Evolutionary conservation across 92 coral and sea anemone species (phyloP).

Genomic region (Umimayanthus kanabou): DNA sequence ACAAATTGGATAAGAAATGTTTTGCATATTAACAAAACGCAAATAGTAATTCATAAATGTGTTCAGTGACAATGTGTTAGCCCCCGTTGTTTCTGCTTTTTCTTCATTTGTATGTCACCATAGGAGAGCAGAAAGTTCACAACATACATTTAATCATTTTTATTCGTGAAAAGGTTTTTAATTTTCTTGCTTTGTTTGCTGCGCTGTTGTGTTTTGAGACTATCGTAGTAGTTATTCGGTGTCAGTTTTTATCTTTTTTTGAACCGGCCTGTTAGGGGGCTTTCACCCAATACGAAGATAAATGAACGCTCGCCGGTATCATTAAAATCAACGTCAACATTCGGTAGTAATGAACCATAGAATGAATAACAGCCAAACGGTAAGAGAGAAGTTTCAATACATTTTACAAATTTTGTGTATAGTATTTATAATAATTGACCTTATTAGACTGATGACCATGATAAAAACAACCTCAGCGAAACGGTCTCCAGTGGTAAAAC

Average conservation of each 20-base stretch:
- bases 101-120: neutral
- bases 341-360: neutral
- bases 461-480: neutral
- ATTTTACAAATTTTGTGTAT: neutral
- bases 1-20: neutral
- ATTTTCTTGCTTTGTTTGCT: constrained; percentile 6
- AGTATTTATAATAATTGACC: neutral
- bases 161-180: neutral
- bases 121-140: neutral
- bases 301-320: neutral
- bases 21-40: neutral
- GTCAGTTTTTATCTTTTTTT: neutral
- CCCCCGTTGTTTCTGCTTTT: neutral
- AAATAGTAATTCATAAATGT: neutral
- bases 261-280: neutral
- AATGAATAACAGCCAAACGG: neutral
- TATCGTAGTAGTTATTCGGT: neutral
- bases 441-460: neutral
- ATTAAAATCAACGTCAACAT: neutral
- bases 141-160: neutral
- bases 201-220: constrained; percentile 8
- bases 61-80: neutral
- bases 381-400: neutral
- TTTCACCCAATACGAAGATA: too few species aligned
- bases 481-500: neutral